Conservation (phyloP, 2,113 vertebrate species). For the Prietella phreatophila region DNA sequence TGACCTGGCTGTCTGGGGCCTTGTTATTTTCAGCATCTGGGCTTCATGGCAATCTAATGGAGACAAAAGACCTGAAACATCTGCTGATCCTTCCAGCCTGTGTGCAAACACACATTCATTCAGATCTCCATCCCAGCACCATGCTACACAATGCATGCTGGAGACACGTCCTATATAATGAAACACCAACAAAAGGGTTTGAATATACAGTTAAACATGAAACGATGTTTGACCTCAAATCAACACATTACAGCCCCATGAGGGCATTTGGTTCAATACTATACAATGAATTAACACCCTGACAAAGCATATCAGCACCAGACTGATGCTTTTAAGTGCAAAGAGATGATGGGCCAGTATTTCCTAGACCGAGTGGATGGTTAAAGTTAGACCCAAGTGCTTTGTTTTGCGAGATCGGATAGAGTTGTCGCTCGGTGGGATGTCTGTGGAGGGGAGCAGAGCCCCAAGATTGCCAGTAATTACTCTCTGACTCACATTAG, state of each 20-base stretch:
- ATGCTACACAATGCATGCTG: background rate
- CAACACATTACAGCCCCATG: background rate
- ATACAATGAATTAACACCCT: background rate
- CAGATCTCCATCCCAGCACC: background rate
- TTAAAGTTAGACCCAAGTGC: conserved; percentile 17
- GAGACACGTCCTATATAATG: background rate
- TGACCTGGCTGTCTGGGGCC: conserved; percentile 18
- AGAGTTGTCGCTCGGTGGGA: conserved; percentile 21
- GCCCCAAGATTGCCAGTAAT: conserved; percentile 43
- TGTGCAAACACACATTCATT: conserved; percentile 1
- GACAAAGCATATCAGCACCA: background rate
- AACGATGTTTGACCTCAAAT: conserved; percentile 23
- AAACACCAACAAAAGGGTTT: background rate
- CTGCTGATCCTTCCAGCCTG: conserved; percentile 20
- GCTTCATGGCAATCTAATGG: conserved; percentile 27
- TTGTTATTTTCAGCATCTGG: conserved; percentile 39
- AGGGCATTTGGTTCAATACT: conserved; percentile 1
- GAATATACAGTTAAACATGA: background rate
- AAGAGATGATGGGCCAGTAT: background rate
- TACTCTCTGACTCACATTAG: conserved; percentile 45
- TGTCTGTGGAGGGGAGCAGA: conserved; percentile 30
- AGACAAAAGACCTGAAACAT: conserved; percentile 33
- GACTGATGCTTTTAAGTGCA: background rate
- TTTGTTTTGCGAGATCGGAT: conserved; percentile 4
- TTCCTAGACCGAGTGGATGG: background rate